A percentile compares a stretch with the other conserved stretches of the same genome.
Evolutionary conservation across 35 echinoderm and acorn worm species (phyloP).

Genomic region (Diadema setosum): DNA sequence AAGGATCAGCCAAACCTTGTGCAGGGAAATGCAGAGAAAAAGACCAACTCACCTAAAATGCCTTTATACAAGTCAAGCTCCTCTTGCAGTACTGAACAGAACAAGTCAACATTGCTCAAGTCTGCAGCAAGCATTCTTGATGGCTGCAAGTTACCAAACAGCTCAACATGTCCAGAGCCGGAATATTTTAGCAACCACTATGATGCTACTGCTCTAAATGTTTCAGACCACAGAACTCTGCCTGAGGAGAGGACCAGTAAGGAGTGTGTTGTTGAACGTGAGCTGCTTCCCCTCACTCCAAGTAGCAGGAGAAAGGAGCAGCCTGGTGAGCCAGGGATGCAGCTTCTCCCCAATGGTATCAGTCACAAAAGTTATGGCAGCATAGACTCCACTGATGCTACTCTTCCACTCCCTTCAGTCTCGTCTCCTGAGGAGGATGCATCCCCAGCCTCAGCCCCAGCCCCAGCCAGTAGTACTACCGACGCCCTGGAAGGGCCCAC

Average conservation of each 20-base stretch:
- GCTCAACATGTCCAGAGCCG: constrained; percentile 4
- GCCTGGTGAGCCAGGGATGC: background rate
- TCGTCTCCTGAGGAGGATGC: background rate
- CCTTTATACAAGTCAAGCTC: background rate
- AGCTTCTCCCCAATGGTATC: background rate
- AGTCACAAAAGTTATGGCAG: background rate
- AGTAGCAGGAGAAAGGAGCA: background rate
- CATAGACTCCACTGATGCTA: background rate
- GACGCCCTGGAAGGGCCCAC: background rate
- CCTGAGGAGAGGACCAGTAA: too few relatives aligned
- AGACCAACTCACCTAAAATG: background rate
- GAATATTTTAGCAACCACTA: background rate
- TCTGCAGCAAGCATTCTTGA: background rate
- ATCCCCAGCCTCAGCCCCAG: background rate
- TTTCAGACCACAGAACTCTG: background rate
- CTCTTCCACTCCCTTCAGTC: background rate
- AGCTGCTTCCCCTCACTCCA: background rate
- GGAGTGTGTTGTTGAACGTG: too few relatives aligned
- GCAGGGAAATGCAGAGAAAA: background rate
- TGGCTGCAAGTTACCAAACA: background rate
- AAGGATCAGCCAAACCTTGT: background rate
- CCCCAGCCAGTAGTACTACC: background rate
- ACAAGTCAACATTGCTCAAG: background rate
- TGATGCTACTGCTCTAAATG: background rate
- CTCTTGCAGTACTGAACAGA: background rate